These are phyloP conservation scores for Amphiprion ocellaris DNA, from an alignment of 2,113 vertebrate species.

Conservation along the genomic window DNA sequence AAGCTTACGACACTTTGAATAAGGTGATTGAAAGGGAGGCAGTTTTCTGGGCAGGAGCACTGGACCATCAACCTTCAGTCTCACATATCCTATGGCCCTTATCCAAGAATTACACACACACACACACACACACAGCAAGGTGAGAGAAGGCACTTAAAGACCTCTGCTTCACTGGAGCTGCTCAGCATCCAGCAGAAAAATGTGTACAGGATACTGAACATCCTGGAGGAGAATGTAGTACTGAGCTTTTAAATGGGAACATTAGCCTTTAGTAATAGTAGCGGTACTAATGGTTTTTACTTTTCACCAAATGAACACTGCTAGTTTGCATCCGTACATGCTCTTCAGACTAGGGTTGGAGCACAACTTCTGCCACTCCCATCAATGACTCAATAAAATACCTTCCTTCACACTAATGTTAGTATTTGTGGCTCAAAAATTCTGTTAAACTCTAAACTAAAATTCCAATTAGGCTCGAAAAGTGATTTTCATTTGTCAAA, in stretches of 20 bases:
- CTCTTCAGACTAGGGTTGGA: no score
- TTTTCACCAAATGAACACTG: neutral
- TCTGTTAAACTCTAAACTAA: no score
- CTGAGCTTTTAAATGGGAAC: neutral
- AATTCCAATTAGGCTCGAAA: no score
- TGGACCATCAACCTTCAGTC: constrained; percentile 57
- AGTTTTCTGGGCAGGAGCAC: constrained; percentile 56
- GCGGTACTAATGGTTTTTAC: neutral
- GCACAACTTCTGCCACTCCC: no score
- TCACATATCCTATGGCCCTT: constrained; percentile 53
- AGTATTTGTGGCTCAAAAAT: no score
- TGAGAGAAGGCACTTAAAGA: constrained; percentile 42
- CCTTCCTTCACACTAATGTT: no score
- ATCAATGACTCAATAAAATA: no score
- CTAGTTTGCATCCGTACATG: no score
- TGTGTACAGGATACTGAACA: constrained; percentile 24
- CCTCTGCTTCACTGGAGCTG: constrained; percentile 49
- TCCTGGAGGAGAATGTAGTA: constrained; percentile 5
- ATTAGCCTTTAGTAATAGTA: neutral
- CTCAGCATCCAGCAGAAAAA: constrained; percentile 31
- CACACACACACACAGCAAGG: constrained; percentile 40
- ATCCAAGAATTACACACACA: constrained; percentile 50
- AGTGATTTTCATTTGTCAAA: no score
- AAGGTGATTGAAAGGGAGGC: constrained; percentile 56
- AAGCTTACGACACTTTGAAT: constrained; percentile 64